phyloP scores from a whole-genome alignment of 2,797 vertebrate species.

The Melanotaenia maccullochi region DNA sequence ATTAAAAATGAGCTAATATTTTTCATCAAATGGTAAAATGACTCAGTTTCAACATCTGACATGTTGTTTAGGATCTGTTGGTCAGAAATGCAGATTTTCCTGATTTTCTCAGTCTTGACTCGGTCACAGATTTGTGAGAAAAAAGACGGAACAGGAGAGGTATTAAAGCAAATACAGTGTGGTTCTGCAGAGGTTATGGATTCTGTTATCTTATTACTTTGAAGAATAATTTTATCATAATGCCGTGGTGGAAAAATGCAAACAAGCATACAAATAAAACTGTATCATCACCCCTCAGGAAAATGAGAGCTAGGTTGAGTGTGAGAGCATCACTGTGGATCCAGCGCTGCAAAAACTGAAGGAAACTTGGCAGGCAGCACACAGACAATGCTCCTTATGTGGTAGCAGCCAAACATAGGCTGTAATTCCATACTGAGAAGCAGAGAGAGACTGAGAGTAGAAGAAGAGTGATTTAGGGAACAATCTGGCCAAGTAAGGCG shows the following conservation, averaged over 20 bases:
- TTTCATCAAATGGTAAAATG: no score
- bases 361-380: slow-evolving; percentile 25
- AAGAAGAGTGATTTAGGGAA: slow-evolving; percentile 16
- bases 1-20: no score
- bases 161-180: no score
- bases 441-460: slow-evolving; percentile 4
- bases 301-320: neutral
- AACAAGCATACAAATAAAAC: no score
- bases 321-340: slow-evolving; percentile 6
- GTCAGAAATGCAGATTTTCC: no score
- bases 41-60: no score
- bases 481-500: slow-evolving; percentile 16
- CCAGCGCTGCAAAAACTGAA: neutral
- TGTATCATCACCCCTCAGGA: neutral
- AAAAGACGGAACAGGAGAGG: no score
- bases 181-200: neutral
- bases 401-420: slow-evolving; percentile 21
- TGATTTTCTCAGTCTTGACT: no score
- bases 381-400: slow-evolving; percentile 15
- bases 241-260: neutral
- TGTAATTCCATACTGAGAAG: slow-evolving; percentile 14
- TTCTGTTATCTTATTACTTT: neutral
- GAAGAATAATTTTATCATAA: neutral
- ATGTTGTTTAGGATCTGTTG: no score
- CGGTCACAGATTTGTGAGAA: no score